A percentile compares a stretch with the other conserved stretches of the same genome.
Conservation (phyloP, 2,113 vertebrate genomes). For the Pristiophorus japonicus region DNA sequence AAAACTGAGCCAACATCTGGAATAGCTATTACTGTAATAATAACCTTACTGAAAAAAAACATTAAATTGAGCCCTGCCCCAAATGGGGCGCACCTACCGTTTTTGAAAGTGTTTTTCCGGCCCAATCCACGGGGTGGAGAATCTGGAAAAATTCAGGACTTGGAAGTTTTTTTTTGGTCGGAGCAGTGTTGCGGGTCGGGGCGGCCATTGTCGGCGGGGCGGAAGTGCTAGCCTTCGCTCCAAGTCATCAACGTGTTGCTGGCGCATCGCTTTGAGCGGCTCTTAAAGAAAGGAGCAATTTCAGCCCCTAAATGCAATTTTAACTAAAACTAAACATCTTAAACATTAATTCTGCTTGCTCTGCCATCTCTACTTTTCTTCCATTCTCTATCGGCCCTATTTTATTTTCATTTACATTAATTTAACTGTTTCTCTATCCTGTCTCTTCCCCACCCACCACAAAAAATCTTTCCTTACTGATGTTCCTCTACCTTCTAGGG, state of each 20-base stretch:
- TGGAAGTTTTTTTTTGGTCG: too few relatives aligned
- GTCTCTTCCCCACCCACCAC: neutral
- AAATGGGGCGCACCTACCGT: too few relatives aligned
- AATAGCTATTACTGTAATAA: neutral
- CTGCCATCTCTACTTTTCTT: neutral
- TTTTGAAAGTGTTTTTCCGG: too few relatives aligned
- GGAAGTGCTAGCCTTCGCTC: too few relatives aligned
- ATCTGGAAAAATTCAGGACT: too few relatives aligned
- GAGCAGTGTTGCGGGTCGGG: too few relatives aligned
- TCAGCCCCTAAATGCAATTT: neutral
- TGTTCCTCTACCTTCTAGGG: neutral
- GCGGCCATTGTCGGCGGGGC: too few relatives aligned
- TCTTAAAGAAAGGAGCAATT: too few relatives aligned
- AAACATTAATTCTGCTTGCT: neutral
- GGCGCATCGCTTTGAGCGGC: too few relatives aligned
- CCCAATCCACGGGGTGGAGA: too few relatives aligned
- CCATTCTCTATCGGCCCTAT: neutral
- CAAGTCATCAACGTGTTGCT: too few relatives aligned
- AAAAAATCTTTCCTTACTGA: neutral
- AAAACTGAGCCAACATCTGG: neutral
- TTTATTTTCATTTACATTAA: neutral
- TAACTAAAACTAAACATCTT: neutral
- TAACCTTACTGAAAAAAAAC: neutral
- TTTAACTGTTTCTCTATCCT: neutral
- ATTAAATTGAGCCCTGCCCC: too few relatives aligned